phyloP scores from a whole-genome alignment of 2,888 invertebrate species.

The Eueremaeus valkanovi region DNA sequence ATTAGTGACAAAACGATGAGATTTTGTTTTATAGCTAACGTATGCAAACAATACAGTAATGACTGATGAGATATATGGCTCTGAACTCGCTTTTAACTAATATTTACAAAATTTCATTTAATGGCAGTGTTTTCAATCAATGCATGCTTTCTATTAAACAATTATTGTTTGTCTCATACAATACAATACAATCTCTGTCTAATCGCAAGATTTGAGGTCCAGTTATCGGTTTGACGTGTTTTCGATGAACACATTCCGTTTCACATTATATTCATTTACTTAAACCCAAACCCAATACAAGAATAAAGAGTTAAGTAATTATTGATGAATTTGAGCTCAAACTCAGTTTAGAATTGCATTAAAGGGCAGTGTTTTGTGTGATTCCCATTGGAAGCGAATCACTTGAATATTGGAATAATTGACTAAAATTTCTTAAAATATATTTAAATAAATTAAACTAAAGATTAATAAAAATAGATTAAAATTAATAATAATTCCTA shows the following conservation, averaged over 20 bases:
- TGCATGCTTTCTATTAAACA: neutral
- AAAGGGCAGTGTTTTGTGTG: neutral
- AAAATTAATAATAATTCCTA: neutral
- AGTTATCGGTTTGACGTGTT: neutral
- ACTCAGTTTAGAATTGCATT: neutral
- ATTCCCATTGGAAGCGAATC: neutral
- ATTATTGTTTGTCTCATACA: neutral
- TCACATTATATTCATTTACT: neutral
- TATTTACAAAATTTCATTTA: neutral
- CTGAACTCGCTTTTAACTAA: conserved; percentile 12
- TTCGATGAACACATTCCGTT: neutral
- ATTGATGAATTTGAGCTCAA: neutral
- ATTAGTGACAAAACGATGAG: neutral
- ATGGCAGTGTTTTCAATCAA: neutral
- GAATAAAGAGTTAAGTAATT: too few relatives aligned
- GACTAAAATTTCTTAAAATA: neutral
- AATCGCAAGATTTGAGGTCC: neutral
- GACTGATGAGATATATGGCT: neutral
- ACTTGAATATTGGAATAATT: neutral
- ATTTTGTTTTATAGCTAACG: too few relatives aligned
- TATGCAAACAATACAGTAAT: too few relatives aligned
- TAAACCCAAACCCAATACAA: too few relatives aligned
- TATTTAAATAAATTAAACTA: neutral
- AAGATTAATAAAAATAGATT: neutral
- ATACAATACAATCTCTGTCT: neutral